These are phyloP conservation scores for Pteruthius melanotis DNA, from an alignment of 2,113 vertebrate species.

Conservation along the genomic window DNA sequence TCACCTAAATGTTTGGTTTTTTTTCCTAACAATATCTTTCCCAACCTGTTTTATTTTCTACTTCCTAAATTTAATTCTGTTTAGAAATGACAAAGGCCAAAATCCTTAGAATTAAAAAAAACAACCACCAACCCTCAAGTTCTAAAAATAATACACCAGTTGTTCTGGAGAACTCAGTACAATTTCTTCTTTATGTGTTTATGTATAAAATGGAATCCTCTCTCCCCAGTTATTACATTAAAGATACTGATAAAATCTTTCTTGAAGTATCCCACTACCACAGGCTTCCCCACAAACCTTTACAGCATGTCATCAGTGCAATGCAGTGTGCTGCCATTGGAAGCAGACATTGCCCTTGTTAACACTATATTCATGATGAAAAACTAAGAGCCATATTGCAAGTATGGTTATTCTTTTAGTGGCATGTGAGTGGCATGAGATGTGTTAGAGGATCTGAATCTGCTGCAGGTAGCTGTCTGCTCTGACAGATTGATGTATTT, in stretches of 20 bases:
- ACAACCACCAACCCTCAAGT: not conserved
- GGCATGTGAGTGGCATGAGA: not conserved
- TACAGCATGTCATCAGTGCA: not conserved
- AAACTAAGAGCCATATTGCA: not conserved
- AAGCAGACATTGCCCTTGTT: not conserved
- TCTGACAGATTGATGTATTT: not conserved
- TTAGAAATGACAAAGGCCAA: not conserved
- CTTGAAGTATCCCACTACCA: not conserved
- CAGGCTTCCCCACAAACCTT: not conserved
- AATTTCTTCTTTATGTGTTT: not conserved
- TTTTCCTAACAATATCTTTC: not conserved
- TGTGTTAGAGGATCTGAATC: not conserved
- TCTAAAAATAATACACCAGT: not conserved
- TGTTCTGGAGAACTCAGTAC: not conserved
- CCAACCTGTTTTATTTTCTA: slow-evolving; percentile 1
- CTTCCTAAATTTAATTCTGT: not conserved
- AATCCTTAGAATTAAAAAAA: not conserved
- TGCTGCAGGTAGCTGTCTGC: not conserved
- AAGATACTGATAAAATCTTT: not conserved
- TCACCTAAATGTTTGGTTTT: not conserved
- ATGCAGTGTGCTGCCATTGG: not conserved
- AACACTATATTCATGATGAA: not conserved
- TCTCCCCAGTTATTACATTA: not conserved
- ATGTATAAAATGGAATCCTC: not conserved
- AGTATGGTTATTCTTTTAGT: not conserved